Evolutionary conservation across 2,888 invertebrate genomes (phyloP).

Genomic region (Acanthosoma haemorrhoidale): DNA sequence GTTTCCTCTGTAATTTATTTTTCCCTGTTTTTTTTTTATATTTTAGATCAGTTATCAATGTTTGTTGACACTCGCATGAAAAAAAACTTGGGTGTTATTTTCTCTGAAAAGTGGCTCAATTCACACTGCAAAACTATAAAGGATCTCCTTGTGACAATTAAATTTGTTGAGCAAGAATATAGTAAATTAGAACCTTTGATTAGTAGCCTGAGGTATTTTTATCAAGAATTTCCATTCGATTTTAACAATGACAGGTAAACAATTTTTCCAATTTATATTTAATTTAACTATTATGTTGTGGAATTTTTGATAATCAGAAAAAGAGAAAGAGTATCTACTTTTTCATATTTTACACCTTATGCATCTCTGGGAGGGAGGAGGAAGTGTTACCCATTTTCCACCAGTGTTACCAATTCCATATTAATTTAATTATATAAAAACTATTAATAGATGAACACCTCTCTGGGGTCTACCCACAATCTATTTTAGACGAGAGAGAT

Average conservation of each 20-base stretch:
- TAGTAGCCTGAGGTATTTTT: neutral
- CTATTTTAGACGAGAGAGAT: too few species aligned
- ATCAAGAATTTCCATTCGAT: neutral
- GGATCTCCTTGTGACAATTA: neutral
- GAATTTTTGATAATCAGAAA: too few species aligned
- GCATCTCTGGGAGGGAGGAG: too few species aligned
- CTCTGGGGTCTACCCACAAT: too few species aligned
- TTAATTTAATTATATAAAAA: too few species aligned
- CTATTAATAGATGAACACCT: too few species aligned
- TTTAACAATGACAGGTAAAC: neutral
- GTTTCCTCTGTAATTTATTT: too few species aligned
- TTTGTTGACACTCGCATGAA: neutral
- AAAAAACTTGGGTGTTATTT: neutral
- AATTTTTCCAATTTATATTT: neutral
- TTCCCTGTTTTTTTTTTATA: neutral
- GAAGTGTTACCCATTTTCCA: too few species aligned
- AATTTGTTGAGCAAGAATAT: neutral
- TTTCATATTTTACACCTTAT: too few species aligned
- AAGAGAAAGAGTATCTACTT: too few species aligned
- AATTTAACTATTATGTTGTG: neutral
- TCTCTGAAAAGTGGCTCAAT: slow-evolving; percentile 2
- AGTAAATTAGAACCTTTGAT: neutral
- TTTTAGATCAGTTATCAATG: neutral
- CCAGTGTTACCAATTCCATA: too few species aligned
- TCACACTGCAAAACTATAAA: slow-evolving; percentile 12